These are phyloP conservation scores for Notolepis coatsorum DNA, from an alignment of 2,797 vertebrate species.

Conservation along the genomic window DNA sequence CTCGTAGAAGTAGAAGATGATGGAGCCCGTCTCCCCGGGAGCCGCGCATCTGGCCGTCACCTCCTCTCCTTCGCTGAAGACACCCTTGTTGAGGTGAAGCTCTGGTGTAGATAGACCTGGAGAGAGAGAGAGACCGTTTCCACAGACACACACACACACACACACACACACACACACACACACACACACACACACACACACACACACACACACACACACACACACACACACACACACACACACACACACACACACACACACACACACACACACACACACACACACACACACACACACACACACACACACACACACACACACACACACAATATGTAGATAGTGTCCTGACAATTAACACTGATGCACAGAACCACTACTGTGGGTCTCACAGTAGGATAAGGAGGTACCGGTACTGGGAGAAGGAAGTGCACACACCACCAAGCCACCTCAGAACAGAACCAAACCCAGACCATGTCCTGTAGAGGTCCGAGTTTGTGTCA, in stretches of 20 bases:
- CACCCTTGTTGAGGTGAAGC: conserved; percentile 31
- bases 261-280: no score
- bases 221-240: no score
- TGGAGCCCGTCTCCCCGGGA: conserved; percentile 48
- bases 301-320: no score
- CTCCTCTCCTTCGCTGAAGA: conserved; percentile 64
- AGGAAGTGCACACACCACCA: no score
- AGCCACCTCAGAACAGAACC: no score
- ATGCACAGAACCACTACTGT: neutral
- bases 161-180: neutral
- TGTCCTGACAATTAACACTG: no score
- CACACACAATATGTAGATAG: no score
- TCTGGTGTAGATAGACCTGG: conserved; percentile 73
- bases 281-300: no score
- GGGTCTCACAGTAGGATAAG: neutral
- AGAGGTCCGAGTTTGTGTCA: no score
- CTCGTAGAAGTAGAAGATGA: conserved; percentile 64
- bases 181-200: neutral
- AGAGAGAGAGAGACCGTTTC: neutral
- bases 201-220: neutral
- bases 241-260: no score
- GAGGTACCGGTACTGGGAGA: neutral
- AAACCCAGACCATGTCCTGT: no score
- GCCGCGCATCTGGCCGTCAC: conserved; percentile 63
- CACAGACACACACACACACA: neutral